Evolutionary conservation across 2,888 invertebrate species (phyloP), one percentile per base, ranked within the genome.

Genomic region (Drosophila fungiperda): DNA sequence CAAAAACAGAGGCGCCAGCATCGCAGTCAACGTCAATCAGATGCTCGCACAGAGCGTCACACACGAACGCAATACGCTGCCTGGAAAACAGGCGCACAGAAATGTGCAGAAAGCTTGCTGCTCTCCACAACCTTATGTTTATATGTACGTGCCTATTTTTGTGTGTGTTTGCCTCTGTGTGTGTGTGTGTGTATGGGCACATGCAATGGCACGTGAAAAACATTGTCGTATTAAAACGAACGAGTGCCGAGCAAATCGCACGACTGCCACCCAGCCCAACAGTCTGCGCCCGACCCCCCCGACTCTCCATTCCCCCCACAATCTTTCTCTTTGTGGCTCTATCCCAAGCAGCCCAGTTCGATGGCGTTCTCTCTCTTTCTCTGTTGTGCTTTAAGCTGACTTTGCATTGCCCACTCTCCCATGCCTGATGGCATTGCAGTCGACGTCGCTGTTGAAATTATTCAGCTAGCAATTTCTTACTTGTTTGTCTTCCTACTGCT

Each of bases 41-140:
- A 69, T 63, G 71, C 57, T 61, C 58, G 81, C 83, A 90, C 90
- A 78, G 85, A 90, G 90, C 92, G 92, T 92, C 91, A 91, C 92
- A 92, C 91, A 92, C 91, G 89, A 92, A 92, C 91, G 82, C 87
- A 90, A 89, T 70, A 82, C 91, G 92, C 91, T 90, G 92, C 90
- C 80, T 82, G 70, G 55, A 55, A 81, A 92, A 65, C 85, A 92
- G 92, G 91, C 91, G 89, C 71, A 33, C 92, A 91, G 89, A 70
- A 80, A 38, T 6, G 11, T 17, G 60, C 26, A 59, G 33, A 15
- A 55, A 40, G 45, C 45, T 45, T 20, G 26, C 45, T 53, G 33
- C 40, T 63, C 53, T 63, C 52, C n/a, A 55, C 52, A 38, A 45
- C 70, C 53, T 36, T 20, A n/a, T 52, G 20, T 32, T 32, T 32